Base-by-base conservation (phyloP, 2,888 invertebrate species). In the Erebia aethiops region DNA sequence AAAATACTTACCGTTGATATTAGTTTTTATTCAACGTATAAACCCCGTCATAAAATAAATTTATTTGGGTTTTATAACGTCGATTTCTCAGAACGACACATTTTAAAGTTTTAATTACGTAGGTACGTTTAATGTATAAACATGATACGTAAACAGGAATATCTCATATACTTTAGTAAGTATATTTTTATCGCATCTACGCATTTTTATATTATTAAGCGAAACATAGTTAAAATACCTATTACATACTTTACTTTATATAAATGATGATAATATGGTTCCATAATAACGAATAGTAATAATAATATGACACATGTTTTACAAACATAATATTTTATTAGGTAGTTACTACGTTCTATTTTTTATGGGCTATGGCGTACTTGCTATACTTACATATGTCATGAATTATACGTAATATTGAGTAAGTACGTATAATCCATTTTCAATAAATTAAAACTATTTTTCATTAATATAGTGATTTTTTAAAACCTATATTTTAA, bases 191-290 rank as follows among this genome's bases (percentile, higher is more conserved):
- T 56, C 13, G 7, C 43, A 5, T 16, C 49, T 62, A 62, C 62
- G 62, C 62, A 62, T 62, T 43, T 61, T 43, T 62, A 16, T 62
- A 21, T 62, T 49, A 60, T 41, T 41, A 58, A 60, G 8, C 16
- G 18, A 9, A 5, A 56, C 16, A 46, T 49, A 21, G 46, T 62
- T 62, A 13, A 62, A 62, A 62, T 62, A 49, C 49, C 21, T 49
- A 46, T 62, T 62, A 49, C 41, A 4, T 62, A 62, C 41, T 43
- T 14, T n/a, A 56, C 21, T 56, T 21, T 21, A 13, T 21, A 11
- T 21, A 16, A 60, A 41, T 16, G 4, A 41, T 60, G 2, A 43
- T 60, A 16, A 35, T 60, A 16, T 41, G 11, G 8, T 9, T 14
- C 18, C 10, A 46, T 46, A 46, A 11, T 46, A 46, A 46, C 46